Conservation (phyloP, 2,888 invertebrate species). For the Tetheella fluctuosa region DNA sequence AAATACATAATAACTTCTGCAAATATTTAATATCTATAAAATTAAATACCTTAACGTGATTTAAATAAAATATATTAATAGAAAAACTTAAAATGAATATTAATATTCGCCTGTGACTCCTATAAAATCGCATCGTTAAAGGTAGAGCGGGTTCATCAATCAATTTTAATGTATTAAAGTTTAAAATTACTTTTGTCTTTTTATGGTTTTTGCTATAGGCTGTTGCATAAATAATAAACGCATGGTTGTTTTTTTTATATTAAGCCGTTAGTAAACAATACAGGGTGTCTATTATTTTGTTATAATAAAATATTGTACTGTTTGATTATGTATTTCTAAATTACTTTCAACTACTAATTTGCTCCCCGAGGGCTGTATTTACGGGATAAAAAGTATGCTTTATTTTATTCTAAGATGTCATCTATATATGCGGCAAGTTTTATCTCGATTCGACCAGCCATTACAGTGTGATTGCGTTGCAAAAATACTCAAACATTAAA, state of each 20-base stretch:
- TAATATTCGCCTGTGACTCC: conserved; percentile 8
- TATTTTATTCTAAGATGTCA: too few relatives aligned
- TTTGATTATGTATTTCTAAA: too few relatives aligned
- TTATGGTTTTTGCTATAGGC: background rate
- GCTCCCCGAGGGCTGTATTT: too few relatives aligned
- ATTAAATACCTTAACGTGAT: background rate
- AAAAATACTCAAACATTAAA: too few relatives aligned
- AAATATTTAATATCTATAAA: background rate
- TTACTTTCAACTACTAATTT: too few relatives aligned
- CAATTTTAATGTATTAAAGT: background rate
- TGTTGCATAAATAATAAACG: background rate
- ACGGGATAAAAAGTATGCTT: too few relatives aligned
- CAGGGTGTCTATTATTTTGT: background rate
- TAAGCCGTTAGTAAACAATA: background rate
- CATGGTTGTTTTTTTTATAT: background rate
- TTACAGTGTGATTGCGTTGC: too few relatives aligned
- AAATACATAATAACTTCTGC: background rate
- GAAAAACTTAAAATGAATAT: conserved; percentile 9
- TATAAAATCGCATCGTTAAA: conserved; percentile 14
- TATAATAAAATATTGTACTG: background rate
- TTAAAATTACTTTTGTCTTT: conserved; percentile 14
- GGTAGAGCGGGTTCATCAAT: conserved; percentile 2
- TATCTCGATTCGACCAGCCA: too few relatives aligned
- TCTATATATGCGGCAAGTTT: too few relatives aligned
- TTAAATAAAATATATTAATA: background rate